Evolutionary conservation across 2,113 vertebrate genomes (phyloP).

Genomic region (Benitochromis conjunctus): DNA sequence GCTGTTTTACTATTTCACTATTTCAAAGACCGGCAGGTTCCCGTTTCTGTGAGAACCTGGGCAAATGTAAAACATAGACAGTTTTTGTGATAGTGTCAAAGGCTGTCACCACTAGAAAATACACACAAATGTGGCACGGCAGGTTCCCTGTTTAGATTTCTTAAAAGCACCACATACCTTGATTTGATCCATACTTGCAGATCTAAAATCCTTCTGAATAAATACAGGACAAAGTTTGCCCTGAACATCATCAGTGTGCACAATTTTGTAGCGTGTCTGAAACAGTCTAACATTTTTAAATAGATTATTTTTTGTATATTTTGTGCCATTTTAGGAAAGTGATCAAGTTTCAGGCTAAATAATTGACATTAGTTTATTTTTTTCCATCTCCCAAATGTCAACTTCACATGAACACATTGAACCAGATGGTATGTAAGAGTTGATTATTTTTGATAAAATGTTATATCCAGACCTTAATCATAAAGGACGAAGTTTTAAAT

Average conservation of each 20-base stretch:
- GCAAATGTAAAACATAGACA: background rate
- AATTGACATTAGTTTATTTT: background rate
- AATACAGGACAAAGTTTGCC: background rate
- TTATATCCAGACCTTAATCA: background rate
- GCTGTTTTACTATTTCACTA: background rate
- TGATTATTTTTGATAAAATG: background rate
- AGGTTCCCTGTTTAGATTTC: background rate
- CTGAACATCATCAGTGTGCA: background rate
- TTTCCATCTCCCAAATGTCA: background rate
- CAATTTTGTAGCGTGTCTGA: background rate
- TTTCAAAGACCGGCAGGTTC: background rate
- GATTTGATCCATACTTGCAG: background rate
- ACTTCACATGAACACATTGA: background rate
- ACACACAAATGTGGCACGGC: background rate
- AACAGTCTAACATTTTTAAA: background rate
- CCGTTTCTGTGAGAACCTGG: background rate
- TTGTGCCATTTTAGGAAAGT: background rate
- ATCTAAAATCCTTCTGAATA: background rate
- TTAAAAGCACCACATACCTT: background rate
- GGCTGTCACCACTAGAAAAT: background rate
- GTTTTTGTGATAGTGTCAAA: too few relatives aligned
- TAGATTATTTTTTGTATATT: background rate
- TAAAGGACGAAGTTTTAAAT: background rate
- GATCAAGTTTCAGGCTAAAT: background rate
- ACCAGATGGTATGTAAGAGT: background rate